Conservation (phyloP, 2,888 invertebrate species). For the Electrophaes corylata region DNA sequence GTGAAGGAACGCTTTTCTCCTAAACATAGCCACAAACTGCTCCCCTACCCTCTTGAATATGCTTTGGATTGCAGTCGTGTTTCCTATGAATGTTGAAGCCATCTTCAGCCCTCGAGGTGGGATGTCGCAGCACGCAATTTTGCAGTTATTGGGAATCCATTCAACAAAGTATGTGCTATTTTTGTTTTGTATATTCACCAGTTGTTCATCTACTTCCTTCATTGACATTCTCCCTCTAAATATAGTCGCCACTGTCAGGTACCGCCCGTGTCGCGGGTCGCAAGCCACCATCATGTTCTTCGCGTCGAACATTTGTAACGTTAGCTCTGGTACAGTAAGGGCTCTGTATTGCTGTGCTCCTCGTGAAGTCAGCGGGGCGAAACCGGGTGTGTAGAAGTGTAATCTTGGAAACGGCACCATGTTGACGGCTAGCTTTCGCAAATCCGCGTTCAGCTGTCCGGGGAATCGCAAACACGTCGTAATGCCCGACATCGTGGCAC, state of each 20-base stretch:
- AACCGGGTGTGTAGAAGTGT: conserved; percentile 84
- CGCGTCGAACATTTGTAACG: conserved; percentile 86
- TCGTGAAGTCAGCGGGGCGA: conserved; percentile 89
- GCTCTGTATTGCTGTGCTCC: conserved; percentile 95
- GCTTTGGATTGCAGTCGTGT: conserved; percentile 93
- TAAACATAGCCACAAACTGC: conserved; percentile 96
- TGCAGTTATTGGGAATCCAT: conserved; percentile 92
- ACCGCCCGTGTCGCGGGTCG: conserved; percentile 95
- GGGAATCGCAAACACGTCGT: conserved; percentile 90
- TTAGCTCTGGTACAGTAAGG: conserved; percentile 95
- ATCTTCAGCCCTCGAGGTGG: conserved; percentile 90
- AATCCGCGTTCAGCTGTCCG: conserved; percentile 76
- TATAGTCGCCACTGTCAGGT: conserved; percentile 94
- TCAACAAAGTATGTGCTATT: conserved; percentile 92
- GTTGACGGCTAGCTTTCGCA: conserved; percentile 75
- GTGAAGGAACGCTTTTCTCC: conserved; percentile 97
- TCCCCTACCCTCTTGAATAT: conserved; percentile 94
- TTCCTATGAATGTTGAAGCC: conserved; percentile 95
- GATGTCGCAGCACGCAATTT: conserved; percentile 92
- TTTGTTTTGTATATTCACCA: conserved; percentile 90
- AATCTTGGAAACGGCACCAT: conserved; percentile 87
- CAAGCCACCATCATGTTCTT: conserved; percentile 95
- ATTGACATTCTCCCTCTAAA: conserved; percentile 96
- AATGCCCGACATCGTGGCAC: conserved; percentile 93
- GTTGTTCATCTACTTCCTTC: conserved; percentile 94